phyloP scores from a whole-genome alignment of 1,140 invertebrate genomes.

The Trachymyrmex cornetzi region DNA sequence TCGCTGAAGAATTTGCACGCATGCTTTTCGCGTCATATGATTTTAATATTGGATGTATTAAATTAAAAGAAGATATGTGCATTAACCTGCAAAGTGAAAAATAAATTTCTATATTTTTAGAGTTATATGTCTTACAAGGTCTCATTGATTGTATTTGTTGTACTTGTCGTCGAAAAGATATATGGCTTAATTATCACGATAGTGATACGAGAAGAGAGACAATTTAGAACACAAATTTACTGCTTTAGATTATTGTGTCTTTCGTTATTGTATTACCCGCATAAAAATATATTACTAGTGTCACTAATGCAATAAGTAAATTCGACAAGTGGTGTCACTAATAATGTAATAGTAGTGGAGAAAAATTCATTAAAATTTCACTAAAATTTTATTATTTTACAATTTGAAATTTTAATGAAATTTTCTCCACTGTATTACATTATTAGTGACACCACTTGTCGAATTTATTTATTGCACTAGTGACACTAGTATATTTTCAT shows the following conservation, averaged over 20 bases:
- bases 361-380: too few species aligned
- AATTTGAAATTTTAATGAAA: too few species aligned
- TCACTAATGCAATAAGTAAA: too few species aligned
- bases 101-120: constrained; percentile 69
- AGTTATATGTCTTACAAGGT: constrained; percentile 29
- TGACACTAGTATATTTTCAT: too few species aligned
- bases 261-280: background rate
- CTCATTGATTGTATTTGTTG: constrained; percentile 61
- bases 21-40: background rate
- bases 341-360: too few species aligned
- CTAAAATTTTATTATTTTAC: too few species aligned
- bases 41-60: background rate
- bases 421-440: too few species aligned
- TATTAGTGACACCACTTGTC: too few species aligned
- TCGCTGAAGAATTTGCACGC: background rate
- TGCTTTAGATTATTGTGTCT: constrained; percentile 27
- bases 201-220: background rate
- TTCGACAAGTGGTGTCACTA: too few species aligned
- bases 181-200: background rate
- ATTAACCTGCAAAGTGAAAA: background rate
- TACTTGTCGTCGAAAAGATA: constrained; percentile 12
- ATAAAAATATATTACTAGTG: too few species aligned
- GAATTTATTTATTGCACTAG: too few species aligned
- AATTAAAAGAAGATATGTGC: background rate
- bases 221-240: background rate